Evolutionary conservation across 2,113 vertebrate species (phyloP).

Genomic region (Tiliqua scincoides): DNA sequence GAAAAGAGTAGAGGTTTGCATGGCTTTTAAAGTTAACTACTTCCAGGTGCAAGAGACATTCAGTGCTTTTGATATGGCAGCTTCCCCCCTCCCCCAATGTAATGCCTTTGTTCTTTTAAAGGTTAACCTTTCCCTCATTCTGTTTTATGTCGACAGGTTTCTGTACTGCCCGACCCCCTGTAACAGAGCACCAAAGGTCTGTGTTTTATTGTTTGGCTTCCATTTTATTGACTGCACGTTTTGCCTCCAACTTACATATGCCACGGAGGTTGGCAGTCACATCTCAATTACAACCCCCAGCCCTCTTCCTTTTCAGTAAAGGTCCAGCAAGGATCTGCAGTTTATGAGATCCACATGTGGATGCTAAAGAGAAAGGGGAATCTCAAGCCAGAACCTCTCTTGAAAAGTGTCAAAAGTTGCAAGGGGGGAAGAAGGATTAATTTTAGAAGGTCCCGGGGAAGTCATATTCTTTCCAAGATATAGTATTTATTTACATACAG

Average conservation of each 20-base stretch:
- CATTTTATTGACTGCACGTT: constrained; percentile 75
- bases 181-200: constrained; percentile 73
- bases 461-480: constrained; percentile 44
- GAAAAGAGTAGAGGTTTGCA: constrained; percentile 64
- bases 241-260: constrained; percentile 75
- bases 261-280: constrained; percentile 62
- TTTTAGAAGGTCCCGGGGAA: constrained; percentile 47
- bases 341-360: constrained; percentile 67
- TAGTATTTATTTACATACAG: constrained; percentile 29
- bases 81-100: neutral
- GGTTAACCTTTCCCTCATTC: constrained; percentile 71
- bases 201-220: constrained; percentile 74
- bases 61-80: constrained; percentile 17
- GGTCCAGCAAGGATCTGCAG: constrained; percentile 32
- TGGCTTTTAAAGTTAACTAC: constrained; percentile 75
- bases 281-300: constrained; percentile 63
- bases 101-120: constrained; percentile 74
- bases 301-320: constrained; percentile 54
- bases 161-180: constrained; percentile 69
- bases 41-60: constrained; percentile 77
- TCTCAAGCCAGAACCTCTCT: constrained; percentile 15
- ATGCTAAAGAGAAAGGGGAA: constrained; percentile 55
- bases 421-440: neutral
- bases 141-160: constrained; percentile 75
- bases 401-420: constrained; percentile 28